Evolutionary conservation across 2,797 vertebrate species (phyloP), one percentile per base, ranked within the genome.

Genomic region (Momotus momota): DNA sequence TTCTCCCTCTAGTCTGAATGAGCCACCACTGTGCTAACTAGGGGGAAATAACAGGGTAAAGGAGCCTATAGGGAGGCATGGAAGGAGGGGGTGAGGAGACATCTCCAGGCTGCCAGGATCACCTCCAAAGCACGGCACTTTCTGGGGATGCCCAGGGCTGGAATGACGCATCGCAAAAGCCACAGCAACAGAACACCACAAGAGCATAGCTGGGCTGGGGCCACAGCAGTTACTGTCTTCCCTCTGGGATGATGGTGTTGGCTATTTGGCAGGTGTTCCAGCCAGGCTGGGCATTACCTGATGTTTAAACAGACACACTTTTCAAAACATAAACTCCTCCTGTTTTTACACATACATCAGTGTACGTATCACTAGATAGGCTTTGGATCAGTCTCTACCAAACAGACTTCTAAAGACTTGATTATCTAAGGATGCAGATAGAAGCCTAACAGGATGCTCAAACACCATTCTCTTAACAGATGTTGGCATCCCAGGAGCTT

Each of bases 111-210:
- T 2, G 1, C 15, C 20, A 31, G 57, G 71, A 14, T 77, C 64
- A 25, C 13, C 38, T 10, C 38, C 26, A 7, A 67, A 65, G 41
- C n/a, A 31, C 0, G 0, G 26, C 1, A 0, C 14, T 45, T 78
- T 72, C 43, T 41, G 71, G 6, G 35, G 17, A 5, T 16, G 35
- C 21, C 38, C 1, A 0, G 26, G 25, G 31, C 64, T 74, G 66
- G 62, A 45, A 27, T 3, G 2, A 22, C 2, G 5, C 55, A 7
- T 48, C 58, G 57, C 69, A 74, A 52, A 90, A 84, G 26, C 62
- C 61, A 45, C 27, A 62, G 48, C 43, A 48, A 6, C 43, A 33
- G 31, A 73, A 67, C 0, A 1, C 35, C 1, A 1, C 2, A 7
- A 14, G 10, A 73, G 7, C 3, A 1, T 10, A 26, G 26, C 55